Evolutionary conservation across 2,888 invertebrate genomes (phyloP).

Genomic region (Resseliella maxima): DNA sequence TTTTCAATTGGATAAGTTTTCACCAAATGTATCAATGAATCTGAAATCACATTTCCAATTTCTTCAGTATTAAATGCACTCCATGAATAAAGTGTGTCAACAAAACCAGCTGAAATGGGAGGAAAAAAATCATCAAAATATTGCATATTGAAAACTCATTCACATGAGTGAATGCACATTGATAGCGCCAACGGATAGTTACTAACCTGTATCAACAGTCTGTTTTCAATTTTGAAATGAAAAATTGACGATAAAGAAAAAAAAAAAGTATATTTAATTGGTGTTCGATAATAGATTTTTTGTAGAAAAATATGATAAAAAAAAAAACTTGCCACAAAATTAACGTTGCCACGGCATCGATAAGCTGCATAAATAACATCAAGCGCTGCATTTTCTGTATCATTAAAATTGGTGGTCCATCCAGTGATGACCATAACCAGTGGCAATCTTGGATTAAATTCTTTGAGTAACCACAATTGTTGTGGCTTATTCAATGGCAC

Average conservation of each 20-base stretch:
- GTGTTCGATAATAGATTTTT: neutral
- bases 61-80: slow-evolving; percentile 59
- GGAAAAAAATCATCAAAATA: neutral
- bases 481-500: slow-evolving; percentile 63
- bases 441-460: slow-evolving; percentile 63
- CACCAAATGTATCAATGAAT: neutral
- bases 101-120: slow-evolving; percentile 4
- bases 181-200: neutral
- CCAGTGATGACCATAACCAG: slow-evolving; percentile 66
- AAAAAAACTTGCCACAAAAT: slow-evolving; percentile 64
- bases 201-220: slow-evolving; percentile 21
- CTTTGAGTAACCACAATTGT: slow-evolving; percentile 63
- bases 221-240: neutral
- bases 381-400: slow-evolving; percentile 49
- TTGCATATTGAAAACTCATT: neutral
- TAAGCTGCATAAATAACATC: slow-evolving; percentile 61
- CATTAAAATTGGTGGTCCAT: slow-evolving; percentile 63
- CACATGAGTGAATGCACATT: neutral
- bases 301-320: neutral
- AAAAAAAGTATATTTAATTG: neutral
- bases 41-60: slow-evolving; percentile 57
- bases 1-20: slow-evolving; percentile 5
- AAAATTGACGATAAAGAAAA: neutral
- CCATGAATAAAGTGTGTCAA: slow-evolving; percentile 59
- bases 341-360: slow-evolving; percentile 63